These are phyloP conservation scores for Microtus oregoni DNA, from an alignment of 2,113 vertebrate species.

Conservation along the genomic window DNA sequence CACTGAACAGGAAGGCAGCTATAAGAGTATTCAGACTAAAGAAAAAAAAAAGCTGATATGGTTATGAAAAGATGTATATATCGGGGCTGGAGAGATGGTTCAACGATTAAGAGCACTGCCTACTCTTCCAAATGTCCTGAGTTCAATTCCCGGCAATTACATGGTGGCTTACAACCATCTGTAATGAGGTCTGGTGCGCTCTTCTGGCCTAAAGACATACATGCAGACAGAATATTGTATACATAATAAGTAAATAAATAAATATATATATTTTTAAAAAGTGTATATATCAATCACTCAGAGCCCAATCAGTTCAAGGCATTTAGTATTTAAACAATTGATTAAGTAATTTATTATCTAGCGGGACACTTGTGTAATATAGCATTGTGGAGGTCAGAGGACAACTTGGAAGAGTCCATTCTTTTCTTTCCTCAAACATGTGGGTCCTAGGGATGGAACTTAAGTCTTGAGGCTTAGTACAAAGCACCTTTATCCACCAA, in stretches of 20 bases:
- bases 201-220: too few species aligned
- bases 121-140: too few species aligned
- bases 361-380: neutral
- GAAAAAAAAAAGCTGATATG: neutral
- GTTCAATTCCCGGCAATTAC: too few species aligned
- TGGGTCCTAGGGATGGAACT: neutral
- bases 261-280: neutral
- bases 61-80: neutral
- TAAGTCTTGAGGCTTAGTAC: neutral
- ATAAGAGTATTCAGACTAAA: conserved; percentile 2
- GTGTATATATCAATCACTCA: neutral
- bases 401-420: neutral
- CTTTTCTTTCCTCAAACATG: neutral
- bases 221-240: too few species aligned
- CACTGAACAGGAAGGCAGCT: neutral
- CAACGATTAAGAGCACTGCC: too few species aligned
- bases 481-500: neutral
- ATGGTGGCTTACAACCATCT: too few species aligned
- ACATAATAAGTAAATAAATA: too few species aligned
- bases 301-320: neutral
- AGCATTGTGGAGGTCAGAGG: neutral
- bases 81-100: neutral
- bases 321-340: neutral
- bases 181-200: too few species aligned
- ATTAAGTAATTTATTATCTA: neutral